phyloP scores from a whole-genome alignment of 2,797 vertebrate genomes.

The Megalops cyprinoides region DNA sequence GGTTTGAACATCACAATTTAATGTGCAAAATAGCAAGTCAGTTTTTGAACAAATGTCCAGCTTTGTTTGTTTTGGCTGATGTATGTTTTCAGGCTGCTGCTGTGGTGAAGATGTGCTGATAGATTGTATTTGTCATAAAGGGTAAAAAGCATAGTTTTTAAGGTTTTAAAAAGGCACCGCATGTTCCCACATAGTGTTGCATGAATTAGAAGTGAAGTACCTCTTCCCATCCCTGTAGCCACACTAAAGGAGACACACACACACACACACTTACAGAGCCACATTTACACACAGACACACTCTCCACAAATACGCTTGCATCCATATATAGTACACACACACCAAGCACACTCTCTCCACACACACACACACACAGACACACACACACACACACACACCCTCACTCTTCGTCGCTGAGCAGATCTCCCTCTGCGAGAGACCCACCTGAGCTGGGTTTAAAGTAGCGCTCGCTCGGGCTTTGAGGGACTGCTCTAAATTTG shows the following conservation, averaged over 20 bases:
- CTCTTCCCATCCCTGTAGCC: too few species aligned
- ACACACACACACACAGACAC: constrained; percentile 3
- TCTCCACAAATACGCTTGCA: too few species aligned
- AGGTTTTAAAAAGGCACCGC: too few species aligned
- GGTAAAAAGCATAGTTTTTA: background rate
- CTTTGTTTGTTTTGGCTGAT: too few species aligned
- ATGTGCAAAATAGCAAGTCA: background rate
- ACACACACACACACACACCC: constrained; percentile 8
- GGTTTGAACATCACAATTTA: background rate
- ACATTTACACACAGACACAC: too few species aligned
- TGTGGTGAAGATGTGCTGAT: background rate
- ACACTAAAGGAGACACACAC: too few species aligned
- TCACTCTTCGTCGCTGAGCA: constrained; percentile 4
- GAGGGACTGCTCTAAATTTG: constrained; percentile 44
- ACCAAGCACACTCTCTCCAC: constrained; percentile 17
- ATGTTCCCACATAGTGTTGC: too few species aligned
- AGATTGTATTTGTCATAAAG: background rate
- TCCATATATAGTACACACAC: background rate
- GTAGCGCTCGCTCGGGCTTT: constrained; percentile 30
- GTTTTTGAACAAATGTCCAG: too few species aligned
- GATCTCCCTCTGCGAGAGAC: background rate
- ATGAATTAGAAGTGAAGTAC: too few species aligned
- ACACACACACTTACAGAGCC: too few species aligned
- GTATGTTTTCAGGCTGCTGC: too few species aligned
- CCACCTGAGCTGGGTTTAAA: background rate